Evolutionary conservation across 2,888 invertebrate species (phyloP).

Genomic region (Watsonalla cultraria): DNA sequence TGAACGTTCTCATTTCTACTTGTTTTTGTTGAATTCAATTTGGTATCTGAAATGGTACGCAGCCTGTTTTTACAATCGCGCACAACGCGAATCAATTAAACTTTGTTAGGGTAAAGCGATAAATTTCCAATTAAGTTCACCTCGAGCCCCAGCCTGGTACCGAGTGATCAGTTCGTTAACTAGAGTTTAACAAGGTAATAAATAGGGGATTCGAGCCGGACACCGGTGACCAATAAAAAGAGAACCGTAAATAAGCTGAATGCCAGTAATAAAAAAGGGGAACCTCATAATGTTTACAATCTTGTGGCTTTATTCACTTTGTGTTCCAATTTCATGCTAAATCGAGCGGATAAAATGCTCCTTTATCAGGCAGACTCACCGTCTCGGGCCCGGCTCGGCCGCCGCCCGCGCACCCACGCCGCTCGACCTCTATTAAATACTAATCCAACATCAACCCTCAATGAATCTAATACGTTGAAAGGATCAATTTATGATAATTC

Average conservation of each 20-base stretch:
- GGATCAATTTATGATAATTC: conserved; percentile 60
- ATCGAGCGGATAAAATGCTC: conserved; percentile 76
- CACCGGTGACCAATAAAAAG: conserved; percentile 70
- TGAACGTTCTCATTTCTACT: conserved; percentile 27
- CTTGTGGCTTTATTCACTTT: conserved; percentile 79
- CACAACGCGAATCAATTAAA: conserved; percentile 63
- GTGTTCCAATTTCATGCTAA: conserved; percentile 79
- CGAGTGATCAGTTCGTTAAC: conserved; percentile 68
- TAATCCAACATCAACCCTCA: conserved; percentile 61
- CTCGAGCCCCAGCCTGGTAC: conserved; percentile 49
- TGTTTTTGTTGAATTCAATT: conserved; percentile 42
- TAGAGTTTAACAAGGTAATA: conserved; percentile 76
- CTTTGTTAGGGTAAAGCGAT: conserved; percentile 53
- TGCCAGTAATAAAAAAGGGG: conserved; percentile 71
- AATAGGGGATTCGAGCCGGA: conserved; percentile 60
- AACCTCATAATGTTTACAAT: conserved; percentile 77
- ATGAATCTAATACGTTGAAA: conserved; percentile 59
- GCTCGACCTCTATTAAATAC: conserved; percentile 58
- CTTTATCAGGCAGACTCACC: conserved; percentile 74
- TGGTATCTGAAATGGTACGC: conserved; percentile 30
- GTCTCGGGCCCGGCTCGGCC: conserved; percentile 42
- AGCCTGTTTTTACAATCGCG: conserved; percentile 42
- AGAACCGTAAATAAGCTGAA: conserved; percentile 73
- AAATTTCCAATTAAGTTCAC: conserved; percentile 68
- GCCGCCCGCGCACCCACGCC: conserved; percentile 15